Evolutionary conservation across 2,888 invertebrate genomes (phyloP).

Genomic region (Plebejus melissa): DNA sequence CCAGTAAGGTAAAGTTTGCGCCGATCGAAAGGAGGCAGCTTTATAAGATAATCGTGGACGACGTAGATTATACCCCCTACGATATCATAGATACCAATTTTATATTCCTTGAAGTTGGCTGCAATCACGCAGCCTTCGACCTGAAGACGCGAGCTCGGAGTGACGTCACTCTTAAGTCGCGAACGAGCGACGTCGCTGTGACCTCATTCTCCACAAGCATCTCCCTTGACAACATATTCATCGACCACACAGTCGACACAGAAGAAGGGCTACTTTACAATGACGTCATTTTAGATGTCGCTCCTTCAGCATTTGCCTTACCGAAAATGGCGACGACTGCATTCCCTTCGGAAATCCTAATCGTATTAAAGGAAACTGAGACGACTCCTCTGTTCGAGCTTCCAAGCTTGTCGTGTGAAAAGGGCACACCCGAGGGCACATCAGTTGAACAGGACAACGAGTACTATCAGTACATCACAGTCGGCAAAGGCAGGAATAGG

Average conservation of each 20-base stretch:
- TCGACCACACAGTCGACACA: slow-evolving; percentile 70
- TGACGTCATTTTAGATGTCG: slow-evolving; percentile 51
- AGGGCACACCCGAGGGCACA: slow-evolving; percentile 78
- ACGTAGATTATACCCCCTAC: slow-evolving; percentile 58
- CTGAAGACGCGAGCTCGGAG: slow-evolving; percentile 48
- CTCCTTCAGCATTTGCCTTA: slow-evolving; percentile 66
- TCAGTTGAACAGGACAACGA: slow-evolving; percentile 81
- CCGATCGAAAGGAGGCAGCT: slow-evolving; percentile 55
- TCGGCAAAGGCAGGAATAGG: slow-evolving; percentile 82
- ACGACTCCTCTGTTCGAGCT: slow-evolving; percentile 82
- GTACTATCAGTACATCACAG: slow-evolving; percentile 82
- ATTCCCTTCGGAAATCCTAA: slow-evolving; percentile 78
- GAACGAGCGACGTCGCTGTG: slow-evolving; percentile 42
- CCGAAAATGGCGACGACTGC: slow-evolving; percentile 53
- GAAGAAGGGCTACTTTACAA: slow-evolving; percentile 53
- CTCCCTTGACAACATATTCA: slow-evolving; percentile 72
- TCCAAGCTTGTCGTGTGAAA: slow-evolving; percentile 80
- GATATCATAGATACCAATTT: slow-evolving; percentile 52
- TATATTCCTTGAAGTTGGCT: slow-evolving; percentile 55
- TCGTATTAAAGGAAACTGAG: slow-evolving; percentile 83
- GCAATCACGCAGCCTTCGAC: slow-evolving; percentile 62
- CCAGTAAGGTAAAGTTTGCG: slow-evolving; percentile 43
- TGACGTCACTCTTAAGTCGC: slow-evolving; percentile 40
- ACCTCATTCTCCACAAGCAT: slow-evolving; percentile 70
- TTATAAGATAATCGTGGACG: slow-evolving; percentile 49